Conservation (phyloP, 2,113 vertebrate species). For the Anseranas semipalmata region DNA sequence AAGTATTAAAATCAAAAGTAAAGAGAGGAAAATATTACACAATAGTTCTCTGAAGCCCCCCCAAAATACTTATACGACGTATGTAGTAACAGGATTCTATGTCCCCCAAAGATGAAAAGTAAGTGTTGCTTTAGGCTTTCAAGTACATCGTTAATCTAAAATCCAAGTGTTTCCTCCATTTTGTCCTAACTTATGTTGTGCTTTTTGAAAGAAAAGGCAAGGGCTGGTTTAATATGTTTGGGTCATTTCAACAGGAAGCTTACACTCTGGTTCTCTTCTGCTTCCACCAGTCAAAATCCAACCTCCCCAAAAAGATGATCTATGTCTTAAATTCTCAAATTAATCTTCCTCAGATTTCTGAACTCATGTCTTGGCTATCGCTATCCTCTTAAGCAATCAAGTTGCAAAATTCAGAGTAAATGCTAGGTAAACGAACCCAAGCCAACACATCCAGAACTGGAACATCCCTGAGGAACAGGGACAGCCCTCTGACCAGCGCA, state of each 20-base stretch:
- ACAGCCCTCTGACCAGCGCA: not conserved
- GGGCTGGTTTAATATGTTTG: not conserved
- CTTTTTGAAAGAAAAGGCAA: not conserved
- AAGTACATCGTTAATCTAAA: not conserved
- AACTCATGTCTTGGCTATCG: not conserved
- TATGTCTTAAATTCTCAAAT: not conserved
- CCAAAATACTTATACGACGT: not conserved
- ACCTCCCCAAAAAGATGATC: not conserved
- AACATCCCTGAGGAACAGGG: not conserved
- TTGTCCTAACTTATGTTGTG: fast-evolving
- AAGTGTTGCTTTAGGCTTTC: not conserved
- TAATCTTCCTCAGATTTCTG: not conserved
- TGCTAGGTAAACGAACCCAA: not conserved
- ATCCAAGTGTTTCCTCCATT: not conserved
- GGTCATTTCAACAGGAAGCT: not conserved
- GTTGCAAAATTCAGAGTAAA: not conserved
- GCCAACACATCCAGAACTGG: not conserved
- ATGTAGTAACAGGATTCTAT: not conserved
- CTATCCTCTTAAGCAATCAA: not conserved
- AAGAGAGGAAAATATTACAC: not conserved
- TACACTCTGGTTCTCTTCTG: not conserved
- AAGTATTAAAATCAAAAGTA: not conserved
- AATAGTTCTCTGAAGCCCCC: not conserved
- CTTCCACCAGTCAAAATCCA: not conserved
- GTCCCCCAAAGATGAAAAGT: not conserved